Evolutionary conservation across 2,113 vertebrate genomes (phyloP).

Genomic region (Cricetomys ansorgei): DNA sequence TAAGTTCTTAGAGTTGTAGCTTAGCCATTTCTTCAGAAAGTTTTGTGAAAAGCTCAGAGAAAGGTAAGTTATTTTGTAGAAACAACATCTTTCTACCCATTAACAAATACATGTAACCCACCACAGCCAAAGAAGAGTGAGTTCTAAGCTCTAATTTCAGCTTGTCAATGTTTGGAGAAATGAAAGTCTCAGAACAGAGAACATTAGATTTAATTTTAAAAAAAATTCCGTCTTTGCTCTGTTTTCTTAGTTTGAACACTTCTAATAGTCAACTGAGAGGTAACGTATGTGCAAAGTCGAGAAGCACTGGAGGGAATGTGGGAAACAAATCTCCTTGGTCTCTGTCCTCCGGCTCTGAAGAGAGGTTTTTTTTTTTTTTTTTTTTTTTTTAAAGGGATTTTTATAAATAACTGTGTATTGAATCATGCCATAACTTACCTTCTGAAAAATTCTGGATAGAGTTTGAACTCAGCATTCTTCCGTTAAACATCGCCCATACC

Average conservation of each 20-base stretch:
- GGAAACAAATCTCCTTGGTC: not conserved
- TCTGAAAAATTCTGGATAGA: conserved; percentile 49
- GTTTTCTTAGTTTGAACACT: conserved; percentile 24
- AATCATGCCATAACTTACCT: not conserved
- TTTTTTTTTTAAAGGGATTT: conserved; percentile 18
- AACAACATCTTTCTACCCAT: conserved; percentile 2
- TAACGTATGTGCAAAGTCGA: not conserved
- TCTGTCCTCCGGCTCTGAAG: not conserved
- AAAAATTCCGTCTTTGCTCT: not conserved
- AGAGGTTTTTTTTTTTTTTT: conserved; percentile 54
- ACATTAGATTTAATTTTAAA: conserved; percentile 13
- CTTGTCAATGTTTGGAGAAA: not conserved
- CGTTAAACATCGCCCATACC: not conserved
- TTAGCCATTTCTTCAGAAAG: conserved; percentile 54
- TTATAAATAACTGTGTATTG: not conserved
- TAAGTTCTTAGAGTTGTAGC: not conserved
- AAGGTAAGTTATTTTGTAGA: conserved; percentile 4
- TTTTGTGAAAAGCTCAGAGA: conserved; percentile 22
- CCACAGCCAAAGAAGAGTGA: not conserved
- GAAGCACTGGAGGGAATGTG: not conserved
- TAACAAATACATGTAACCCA: conserved; percentile 42
- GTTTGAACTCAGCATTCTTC: conserved; percentile 18
- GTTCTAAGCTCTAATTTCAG: not conserved
- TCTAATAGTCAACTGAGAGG: not conserved
- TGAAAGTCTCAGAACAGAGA: conserved; percentile 54